phyloP scores from a whole-genome alignment of 2,797 vertebrate genomes.

The Petrocephalus sullivani region DNA sequence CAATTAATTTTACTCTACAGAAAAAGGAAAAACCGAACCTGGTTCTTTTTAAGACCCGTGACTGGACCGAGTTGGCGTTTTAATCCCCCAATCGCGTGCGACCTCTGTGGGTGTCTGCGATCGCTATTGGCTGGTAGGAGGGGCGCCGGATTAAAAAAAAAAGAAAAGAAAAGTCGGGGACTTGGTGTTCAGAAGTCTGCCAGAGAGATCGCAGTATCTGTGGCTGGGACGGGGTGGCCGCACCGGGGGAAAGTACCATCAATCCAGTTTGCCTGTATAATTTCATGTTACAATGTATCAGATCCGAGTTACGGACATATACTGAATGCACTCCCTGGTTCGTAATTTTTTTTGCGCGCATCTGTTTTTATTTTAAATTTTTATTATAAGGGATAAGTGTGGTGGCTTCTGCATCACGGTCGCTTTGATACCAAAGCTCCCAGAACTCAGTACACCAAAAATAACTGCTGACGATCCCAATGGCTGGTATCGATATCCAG shows the following conservation, averaged over 20 bases:
- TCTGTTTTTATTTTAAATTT: slow-evolving; percentile 26
- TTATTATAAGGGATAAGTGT: slow-evolving; percentile 47
- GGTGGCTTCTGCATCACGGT: slow-evolving; percentile 48
- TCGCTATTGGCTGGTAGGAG: slow-evolving; percentile 63
- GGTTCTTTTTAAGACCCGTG: slow-evolving; percentile 52
- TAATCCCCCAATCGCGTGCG: slow-evolving; percentile 63
- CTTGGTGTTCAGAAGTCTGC: slow-evolving; percentile 80
- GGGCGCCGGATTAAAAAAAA: slow-evolving; percentile 83
- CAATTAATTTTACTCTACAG: slow-evolving; percentile 54
- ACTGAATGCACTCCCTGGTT: not conserved
- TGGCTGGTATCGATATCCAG: slow-evolving; percentile 60
- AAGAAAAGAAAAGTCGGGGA: slow-evolving; percentile 78
- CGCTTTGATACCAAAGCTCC: slow-evolving; percentile 59
- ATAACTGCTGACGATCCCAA: slow-evolving; percentile 57
- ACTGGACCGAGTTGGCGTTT: slow-evolving; percentile 55
- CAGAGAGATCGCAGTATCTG: slow-evolving; percentile 68
- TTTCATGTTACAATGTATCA: not conserved
- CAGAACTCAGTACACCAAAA: slow-evolving; percentile 55
- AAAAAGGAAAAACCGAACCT: slow-evolving; percentile 31
- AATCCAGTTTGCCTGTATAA: not conserved
- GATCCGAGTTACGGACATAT: not conserved
- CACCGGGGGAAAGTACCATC: slow-evolving; percentile 23
- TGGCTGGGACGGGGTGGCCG: slow-evolving; percentile 51
- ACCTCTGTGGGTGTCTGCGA: slow-evolving; percentile 53
- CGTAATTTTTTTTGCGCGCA: not conserved